A percentile compares a stretch with the other conserved stretches of the same genome.
Evolutionary conservation across 2,888 invertebrate genomes (phyloP).

Genomic region (Rhagium mordax): DNA sequence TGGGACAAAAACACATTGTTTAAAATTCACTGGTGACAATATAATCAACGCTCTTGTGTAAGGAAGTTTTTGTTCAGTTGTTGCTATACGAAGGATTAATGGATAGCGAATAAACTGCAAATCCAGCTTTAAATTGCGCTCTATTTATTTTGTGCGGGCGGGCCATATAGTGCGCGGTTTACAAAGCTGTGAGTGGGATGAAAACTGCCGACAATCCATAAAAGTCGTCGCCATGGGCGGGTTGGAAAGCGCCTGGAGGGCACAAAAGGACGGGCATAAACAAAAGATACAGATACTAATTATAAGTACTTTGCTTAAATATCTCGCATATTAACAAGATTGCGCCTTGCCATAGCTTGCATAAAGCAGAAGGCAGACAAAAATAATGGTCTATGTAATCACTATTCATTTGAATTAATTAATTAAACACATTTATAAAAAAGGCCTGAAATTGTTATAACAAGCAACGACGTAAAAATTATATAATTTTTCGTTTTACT

Average conservation of each 20-base stretch:
- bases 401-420: too few relatives aligned
- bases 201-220: conserved; percentile 22
- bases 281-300: background rate
- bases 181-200: conserved; percentile 18
- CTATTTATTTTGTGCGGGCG: conserved; percentile 23
- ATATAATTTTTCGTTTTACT: too few relatives aligned
- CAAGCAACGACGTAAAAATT: too few relatives aligned
- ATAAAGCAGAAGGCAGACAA: background rate
- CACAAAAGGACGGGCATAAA: background rate
- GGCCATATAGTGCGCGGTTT: background rate
- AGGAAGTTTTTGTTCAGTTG: background rate
- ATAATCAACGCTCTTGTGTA: background rate
- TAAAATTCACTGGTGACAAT: background rate
- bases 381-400: background rate
- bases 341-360: too few relatives aligned
- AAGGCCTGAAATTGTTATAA: too few relatives aligned
- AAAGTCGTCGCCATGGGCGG: conserved; percentile 19
- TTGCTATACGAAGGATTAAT: conserved; percentile 8
- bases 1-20: background rate
- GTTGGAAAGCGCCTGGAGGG: background rate
- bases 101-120: background rate
- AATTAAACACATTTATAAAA: too few relatives aligned
- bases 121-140: conserved; percentile 8
- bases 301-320: background rate
- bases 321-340: background rate